phyloP scores from a whole-genome alignment of 2,113 vertebrate species.

The Thymallus thymallus region DNA sequence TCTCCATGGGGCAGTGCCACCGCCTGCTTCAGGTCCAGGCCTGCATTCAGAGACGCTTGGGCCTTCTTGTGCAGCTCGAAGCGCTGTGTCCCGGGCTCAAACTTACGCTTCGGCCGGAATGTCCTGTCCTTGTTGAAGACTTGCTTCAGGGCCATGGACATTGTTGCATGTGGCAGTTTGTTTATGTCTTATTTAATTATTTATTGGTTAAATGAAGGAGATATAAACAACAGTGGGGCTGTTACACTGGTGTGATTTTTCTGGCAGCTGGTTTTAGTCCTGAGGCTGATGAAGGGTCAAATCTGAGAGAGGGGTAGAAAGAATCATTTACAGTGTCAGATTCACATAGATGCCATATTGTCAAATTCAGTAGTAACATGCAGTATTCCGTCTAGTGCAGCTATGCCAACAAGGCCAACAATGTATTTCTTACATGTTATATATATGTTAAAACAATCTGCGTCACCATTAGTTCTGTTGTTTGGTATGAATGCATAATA shows the following conservation, averaged over 20 bases:
- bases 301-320: conserved; percentile 6
- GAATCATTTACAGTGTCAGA: not conserved
- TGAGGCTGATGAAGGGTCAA: conserved; percentile 21
- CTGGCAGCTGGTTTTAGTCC: conserved; percentile 19
- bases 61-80: conserved; percentile 97
- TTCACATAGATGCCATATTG: too few species aligned
- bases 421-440: too few species aligned
- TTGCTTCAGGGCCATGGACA: conserved; percentile 91
- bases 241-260: conserved; percentile 26
- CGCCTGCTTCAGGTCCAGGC: conserved; percentile 89
- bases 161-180: conserved; percentile 54
- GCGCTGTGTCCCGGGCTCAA: conserved; percentile 93
- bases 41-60: conserved; percentile 91
- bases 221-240: conserved; percentile 30
- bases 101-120: conserved; percentile 97
- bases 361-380: too few species aligned
- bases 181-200: conserved; percentile 45
- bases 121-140: conserved; percentile 98
- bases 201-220: conserved; percentile 38
- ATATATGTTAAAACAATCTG: too few species aligned
- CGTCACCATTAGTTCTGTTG: too few species aligned
- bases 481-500: too few species aligned
- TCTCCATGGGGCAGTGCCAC: conserved; percentile 90
- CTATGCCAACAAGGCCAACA: too few species aligned
- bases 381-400: too few species aligned